A percentile compares a stretch with the other conserved stretches of the same genome.
Evolutionary conservation across 1,140 invertebrate genomes (phyloP).

Genomic region (Bombus breviceps): DNA sequence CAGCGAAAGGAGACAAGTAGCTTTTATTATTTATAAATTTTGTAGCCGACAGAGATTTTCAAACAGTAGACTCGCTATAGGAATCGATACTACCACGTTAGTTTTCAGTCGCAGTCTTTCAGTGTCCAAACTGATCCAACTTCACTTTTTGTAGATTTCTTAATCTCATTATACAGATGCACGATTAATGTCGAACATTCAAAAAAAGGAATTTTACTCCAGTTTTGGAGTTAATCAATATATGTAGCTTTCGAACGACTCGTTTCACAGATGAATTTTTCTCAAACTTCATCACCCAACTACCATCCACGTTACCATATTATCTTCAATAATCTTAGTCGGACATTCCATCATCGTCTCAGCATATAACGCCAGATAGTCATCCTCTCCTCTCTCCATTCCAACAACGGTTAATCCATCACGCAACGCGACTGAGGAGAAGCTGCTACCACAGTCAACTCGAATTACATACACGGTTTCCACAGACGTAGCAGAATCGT

Average conservation of each 20-base stretch:
- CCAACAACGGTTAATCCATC: slow-evolving; percentile 20
- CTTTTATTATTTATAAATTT: neutral
- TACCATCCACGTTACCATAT: neutral
- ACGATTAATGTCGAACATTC: no score
- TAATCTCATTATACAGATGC: no score
- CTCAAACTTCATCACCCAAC: neutral
- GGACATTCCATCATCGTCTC: slow-evolving; percentile 3
- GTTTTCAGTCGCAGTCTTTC: neutral
- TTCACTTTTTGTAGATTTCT: no score
- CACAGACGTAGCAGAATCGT: neutral
- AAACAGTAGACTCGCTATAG: neutral
- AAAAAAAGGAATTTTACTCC: no score
- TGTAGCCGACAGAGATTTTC: neutral
- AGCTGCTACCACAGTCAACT: neutral
- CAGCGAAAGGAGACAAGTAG: neutral
- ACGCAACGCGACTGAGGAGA: neutral
- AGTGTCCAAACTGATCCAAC: neutral
- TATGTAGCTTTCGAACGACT: no score
- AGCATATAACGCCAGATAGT: neutral
- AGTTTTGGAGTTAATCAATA: no score
- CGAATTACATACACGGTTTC: slow-evolving; percentile 4
- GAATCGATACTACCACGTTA: neutral
- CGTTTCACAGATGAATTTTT: neutral
- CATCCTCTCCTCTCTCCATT: neutral
- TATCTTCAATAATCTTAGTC: neutral